A percentile compares a stretch with the other conserved stretches of the same genome.
Evolutionary conservation across 2,888 invertebrate species (phyloP).

Genomic region (Conomelus anceps): DNA sequence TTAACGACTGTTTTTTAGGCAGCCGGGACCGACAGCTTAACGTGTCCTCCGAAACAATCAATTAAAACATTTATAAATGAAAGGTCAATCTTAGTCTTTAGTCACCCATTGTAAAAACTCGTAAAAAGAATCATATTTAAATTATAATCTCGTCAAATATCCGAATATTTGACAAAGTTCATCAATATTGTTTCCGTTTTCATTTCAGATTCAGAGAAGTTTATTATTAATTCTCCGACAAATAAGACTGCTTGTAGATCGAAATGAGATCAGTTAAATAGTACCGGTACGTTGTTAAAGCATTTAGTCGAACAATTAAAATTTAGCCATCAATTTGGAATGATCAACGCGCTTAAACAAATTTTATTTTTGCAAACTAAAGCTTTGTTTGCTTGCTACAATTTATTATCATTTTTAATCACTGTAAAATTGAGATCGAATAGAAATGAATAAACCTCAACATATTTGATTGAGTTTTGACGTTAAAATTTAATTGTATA

Average conservation of each 20-base stretch:
- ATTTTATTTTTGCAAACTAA: background rate
- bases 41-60: no score
- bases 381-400: background rate
- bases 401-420: background rate
- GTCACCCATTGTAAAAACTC: background rate
- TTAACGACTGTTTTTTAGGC: no score
- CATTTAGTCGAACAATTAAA: background rate
- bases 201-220: background rate
- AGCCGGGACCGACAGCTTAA: no score
- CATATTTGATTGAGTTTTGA: no score
- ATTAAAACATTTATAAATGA: no score
- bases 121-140: background rate
- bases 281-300: background rate
- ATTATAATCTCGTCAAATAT: background rate
- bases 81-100: background rate
- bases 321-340: background rate
- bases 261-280: background rate
- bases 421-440: background rate
- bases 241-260: background rate
- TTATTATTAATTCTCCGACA: background rate
- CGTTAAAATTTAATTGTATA: no score
- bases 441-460: no score
- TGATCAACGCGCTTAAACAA: background rate
- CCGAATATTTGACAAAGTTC: background rate
- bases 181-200: background rate